Conservation (phyloP, 2,113 vertebrate genomes). For the Phainopepla nitens region DNA sequence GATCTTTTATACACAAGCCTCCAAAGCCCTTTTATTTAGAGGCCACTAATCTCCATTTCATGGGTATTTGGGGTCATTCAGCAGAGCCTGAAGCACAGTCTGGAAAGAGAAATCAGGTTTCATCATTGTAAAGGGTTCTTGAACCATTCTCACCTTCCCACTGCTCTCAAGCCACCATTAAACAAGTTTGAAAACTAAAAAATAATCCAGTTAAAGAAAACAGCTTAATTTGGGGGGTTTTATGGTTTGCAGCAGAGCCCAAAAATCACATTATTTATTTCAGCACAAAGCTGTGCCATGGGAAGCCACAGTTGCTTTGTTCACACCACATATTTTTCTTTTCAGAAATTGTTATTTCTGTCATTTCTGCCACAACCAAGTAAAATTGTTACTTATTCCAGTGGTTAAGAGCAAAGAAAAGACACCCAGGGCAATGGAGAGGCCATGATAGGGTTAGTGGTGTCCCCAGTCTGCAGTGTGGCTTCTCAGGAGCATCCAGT, state of each 20-base stretch:
- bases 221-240: background rate
- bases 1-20: background rate
- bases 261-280: background rate
- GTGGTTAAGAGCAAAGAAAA: background rate
- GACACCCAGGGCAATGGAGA: background rate
- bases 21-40: background rate
- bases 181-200: background rate
- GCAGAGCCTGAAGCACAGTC: background rate
- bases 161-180: background rate
- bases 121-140: background rate
- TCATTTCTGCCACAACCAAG: background rate
- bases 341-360: background rate
- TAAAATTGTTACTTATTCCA: background rate
- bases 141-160: background rate
- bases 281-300: background rate
- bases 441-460: background rate
- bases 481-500: background rate
- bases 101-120: background rate
- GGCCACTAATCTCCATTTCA: background rate
- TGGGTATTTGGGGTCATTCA: background rate
- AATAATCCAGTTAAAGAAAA: background rate
- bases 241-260: background rate
- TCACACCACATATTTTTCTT: background rate
- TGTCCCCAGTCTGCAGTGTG: fast-evolving
- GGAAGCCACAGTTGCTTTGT: background rate